Percentiles rank a stretch among this genome's conserved stretches.
Evolutionary conservation across 2,888 invertebrate species (phyloP).

Genomic region (Sabatieria punctata): DNA sequence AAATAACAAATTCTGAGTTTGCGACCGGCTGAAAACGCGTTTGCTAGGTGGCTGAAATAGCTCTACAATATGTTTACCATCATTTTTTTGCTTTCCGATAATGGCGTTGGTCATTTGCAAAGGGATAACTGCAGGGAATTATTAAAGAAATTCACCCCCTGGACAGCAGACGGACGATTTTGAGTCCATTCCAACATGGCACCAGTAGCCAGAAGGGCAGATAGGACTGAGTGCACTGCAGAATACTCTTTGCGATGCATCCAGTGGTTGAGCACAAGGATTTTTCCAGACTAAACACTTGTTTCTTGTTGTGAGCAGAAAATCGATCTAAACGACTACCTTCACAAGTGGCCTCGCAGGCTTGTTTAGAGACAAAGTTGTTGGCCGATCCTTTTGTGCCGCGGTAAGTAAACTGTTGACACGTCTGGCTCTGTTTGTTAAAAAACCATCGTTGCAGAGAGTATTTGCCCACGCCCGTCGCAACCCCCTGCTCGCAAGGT

Average conservation of each 20-base stretch:
- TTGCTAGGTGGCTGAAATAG: too few relatives aligned
- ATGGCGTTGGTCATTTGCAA: too few relatives aligned
- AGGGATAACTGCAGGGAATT: too few relatives aligned
- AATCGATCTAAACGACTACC: neutral
- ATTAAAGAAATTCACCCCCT: slow-evolving; percentile 17
- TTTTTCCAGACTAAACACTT: neutral
- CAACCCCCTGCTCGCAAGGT: neutral
- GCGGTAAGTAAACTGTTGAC: slow-evolving; percentile 9
- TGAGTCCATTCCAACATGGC: slow-evolving; percentile 25
- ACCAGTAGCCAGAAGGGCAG: slow-evolving; percentile 25
- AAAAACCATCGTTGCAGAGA: slow-evolving; percentile 15
- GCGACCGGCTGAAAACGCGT: too few relatives aligned
- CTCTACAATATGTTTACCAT: too few relatives aligned
- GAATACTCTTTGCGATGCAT: slow-evolving; percentile 11
- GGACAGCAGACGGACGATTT: slow-evolving; percentile 25
- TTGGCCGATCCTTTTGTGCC: slow-evolving; percentile 26
- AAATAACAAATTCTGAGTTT: too few relatives aligned
- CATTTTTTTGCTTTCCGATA: too few relatives aligned
- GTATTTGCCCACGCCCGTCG: neutral
- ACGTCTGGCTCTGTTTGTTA: slow-evolving; percentile 14
- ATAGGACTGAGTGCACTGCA: slow-evolving; percentile 9
- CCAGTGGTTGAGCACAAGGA: neutral
- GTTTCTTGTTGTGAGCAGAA: neutral
- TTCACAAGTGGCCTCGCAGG: slow-evolving; percentile 23
- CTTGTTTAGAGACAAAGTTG: slow-evolving; percentile 21